Base-by-base conservation (phyloP, 2,888 invertebrate genomes). In the Hirudinaria manillensis region DNA sequence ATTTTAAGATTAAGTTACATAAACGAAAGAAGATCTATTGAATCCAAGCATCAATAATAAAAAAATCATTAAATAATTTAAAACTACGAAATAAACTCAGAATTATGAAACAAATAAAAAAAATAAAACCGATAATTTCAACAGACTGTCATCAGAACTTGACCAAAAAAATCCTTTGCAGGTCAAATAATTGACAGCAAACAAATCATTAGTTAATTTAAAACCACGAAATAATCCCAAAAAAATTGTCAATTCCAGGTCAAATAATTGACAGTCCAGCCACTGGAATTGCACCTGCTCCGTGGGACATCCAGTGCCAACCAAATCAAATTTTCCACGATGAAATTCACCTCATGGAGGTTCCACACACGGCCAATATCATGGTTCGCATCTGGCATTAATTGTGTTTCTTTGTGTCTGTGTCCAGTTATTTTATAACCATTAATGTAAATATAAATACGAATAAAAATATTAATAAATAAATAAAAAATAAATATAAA, bases 291-390 rank as follows among this genome's bases (percentile, higher is more conserved):
- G 76, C 80, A 34, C 80, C 80, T 13, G 51, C 67, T 6, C 80
- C 80, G 19, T 80, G 79, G 79, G 75, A 77, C 36, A 78, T 80
- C 27, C 77, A 76, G 27, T 79, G 79, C 65, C 51, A 75, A 61
- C 78, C 79, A 19, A 77, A 74, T 24, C 77, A 77, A 55, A 77
- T 77, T 67, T 80, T 80, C 55, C 79, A 80, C 27, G 77, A 79
- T 51, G 80, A 80, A 68, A 70, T 79, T 10, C 78, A 78, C 36
- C 70, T 77, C 3, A 53, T 80, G 21, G 79, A 80, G 72, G 80
- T 80, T n/a, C 80, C 79, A 32, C 79, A 80, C 74, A 80, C 80
- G 32, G 78, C 78, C 38, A 65, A 66, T 24, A 76, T 80, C 32
- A 74, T 77, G 73, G 80, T 80, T 27, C 77, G 78, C 76, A 24